Evolutionary conservation across 2,888 invertebrate species (phyloP), one percentile per base, ranked within the genome.

Genomic region (Drosophila nr. fundita): DNA sequence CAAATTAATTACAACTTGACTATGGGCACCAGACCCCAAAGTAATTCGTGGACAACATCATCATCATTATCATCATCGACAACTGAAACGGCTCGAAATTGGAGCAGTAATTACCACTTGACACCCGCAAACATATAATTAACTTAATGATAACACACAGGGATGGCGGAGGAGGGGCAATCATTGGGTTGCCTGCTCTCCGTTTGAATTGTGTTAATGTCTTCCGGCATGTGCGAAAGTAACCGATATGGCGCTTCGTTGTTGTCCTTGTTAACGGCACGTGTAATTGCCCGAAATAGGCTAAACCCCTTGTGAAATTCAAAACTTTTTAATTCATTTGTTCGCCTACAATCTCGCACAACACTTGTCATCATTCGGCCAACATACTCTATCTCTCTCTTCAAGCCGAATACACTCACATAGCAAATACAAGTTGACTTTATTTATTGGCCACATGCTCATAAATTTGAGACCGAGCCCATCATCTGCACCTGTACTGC

Each of bases 1-100:
- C 80, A 83, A 87, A 87, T 87, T 85, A 85, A 87, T 85, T 87
- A 88, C 86, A 85, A 68, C 69, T 87, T 77, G 68, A 54, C 68
- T 66, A 65, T 70, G 81, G 78, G 5, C 29, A 45, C 52, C 57
- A 15, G 30, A 21, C 50, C 55, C 71, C 64, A 64, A 67, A 79
- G 76, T 66, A 68, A 76, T 58, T 73, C 68, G 68, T 68, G 78
- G 68, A 73, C 76, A 76, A 73, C 79, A 76, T 73, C 65, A 82
- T 75, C 68, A 76, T 65, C 76, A 40, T 30, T 29, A 34, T 36
- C 29, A 73, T 68, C 73, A 76, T 64, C 76, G 64, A 64, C 73
- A 69, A 59, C 60, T 55, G 50, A 66, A 79, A 68, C 66, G 66
- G 68, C 48, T 59, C 27, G 82, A 88, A 86, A 86, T 86, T 78